Evolutionary conservation across 2,797 vertebrate species (phyloP), one percentile per base, ranked within the genome.

Genomic region (Myotis myotis): DNA sequence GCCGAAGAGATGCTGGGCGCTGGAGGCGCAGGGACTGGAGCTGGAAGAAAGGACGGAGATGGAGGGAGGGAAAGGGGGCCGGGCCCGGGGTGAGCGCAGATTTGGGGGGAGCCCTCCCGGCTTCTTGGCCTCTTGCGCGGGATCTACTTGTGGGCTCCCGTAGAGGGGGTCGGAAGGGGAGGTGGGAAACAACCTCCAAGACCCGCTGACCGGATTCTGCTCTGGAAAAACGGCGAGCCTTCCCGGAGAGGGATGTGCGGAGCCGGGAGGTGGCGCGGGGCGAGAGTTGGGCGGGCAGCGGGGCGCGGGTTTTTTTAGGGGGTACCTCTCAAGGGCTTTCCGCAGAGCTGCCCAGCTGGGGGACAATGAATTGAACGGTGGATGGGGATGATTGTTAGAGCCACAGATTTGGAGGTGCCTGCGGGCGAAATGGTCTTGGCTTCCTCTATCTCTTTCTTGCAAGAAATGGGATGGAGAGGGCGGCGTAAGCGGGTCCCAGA

Each of bases 61-160:
- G 55, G 30, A 62, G 25, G 51, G 66, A 30, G 72, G 79, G 22
- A 44, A 20, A 49, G 72, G 89, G 51, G 71, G 87, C 64, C 15
- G 41, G 71, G 51, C 68, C 49, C 20, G 2, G 51, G 8, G 49
- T 30, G 71, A 86, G 53, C 66, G 55, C 71, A 23, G 85, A 33
- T 94, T 78, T 92, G 64, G 15, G 94, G 82, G 90, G 80, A 78
- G 64, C 92, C 82, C 66, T 92, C 33, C n/a, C 8, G 5, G 70
- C 64, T 84, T 53, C 62, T 28, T 68, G 2, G 13, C 33, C 64
- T 41, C 90, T 51, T 13, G 57, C 28, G 10, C 2, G 28, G 53
- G 19, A 68, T 80, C 76, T 20, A 12, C n/a, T 3, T 64, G 71
- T 71, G 79, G 60, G 49, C 64, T 80, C 62, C 51, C 0, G 28